phyloP scores from a whole-genome alignment of 2,888 invertebrate genomes.

The Actias luna region DNA sequence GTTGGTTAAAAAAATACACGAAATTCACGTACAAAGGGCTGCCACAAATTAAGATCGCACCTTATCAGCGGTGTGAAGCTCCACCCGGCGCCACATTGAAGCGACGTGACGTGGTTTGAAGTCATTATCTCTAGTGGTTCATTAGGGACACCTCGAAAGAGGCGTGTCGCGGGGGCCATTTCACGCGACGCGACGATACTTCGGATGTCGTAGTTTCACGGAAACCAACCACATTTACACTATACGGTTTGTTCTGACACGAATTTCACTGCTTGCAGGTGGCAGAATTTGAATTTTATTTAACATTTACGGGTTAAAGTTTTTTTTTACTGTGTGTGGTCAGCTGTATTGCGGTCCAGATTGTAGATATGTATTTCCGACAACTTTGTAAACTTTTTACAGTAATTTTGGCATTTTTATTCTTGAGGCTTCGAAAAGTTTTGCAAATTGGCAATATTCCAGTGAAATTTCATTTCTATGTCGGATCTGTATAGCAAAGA shows the following conservation, averaged over 20 bases:
- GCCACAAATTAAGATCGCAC: neutral
- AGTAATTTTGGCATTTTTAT: too few relatives aligned
- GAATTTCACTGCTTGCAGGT: neutral
- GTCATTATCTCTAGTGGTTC: conserved; percentile 61
- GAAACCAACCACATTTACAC: conserved; percentile 1
- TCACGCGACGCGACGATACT: neutral
- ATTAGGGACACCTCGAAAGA: conserved; percentile 49
- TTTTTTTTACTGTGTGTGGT: too few relatives aligned
- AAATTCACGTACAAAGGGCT: neutral
- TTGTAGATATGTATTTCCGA: too few relatives aligned
- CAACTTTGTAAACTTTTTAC: too few relatives aligned
- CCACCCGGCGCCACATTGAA: conserved; percentile 22
- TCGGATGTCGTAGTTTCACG: conserved; percentile 3
- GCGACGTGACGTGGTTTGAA: conserved; percentile 23
- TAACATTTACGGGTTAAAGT: neutral
- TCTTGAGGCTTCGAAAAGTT: too few relatives aligned
- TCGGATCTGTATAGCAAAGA: too few relatives aligned
- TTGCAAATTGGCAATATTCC: neutral
- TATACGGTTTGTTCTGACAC: neutral
- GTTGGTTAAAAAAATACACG: too few relatives aligned
- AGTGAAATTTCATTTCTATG: too few relatives aligned
- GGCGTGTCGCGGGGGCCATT: conserved; percentile 35
- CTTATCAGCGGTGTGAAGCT: conserved; percentile 4
- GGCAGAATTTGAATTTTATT: neutral
- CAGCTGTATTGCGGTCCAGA: too few relatives aligned